phyloP scores from a whole-genome alignment of 1,140 invertebrate species.

The Drosophila mojavensis region DNA sequence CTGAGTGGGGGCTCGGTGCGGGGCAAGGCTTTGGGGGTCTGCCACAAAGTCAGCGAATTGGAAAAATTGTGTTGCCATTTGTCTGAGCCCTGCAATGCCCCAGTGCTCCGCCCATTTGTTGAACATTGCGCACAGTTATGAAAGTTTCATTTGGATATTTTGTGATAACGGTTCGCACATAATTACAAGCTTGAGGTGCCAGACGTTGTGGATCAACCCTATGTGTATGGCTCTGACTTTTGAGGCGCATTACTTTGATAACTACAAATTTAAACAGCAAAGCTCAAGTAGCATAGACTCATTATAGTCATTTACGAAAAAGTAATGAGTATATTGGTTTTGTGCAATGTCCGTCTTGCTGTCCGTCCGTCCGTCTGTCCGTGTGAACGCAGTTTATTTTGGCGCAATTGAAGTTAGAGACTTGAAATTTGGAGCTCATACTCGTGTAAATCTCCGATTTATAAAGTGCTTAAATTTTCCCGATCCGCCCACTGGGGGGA shows the following conservation, averaged over 20 bases:
- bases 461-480: no score
- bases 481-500: no score
- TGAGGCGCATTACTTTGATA: conserved; percentile 22
- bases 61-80: conserved; percentile 52
- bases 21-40: conserved; percentile 16
- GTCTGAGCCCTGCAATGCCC: conserved; percentile 15
- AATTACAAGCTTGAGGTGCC: conserved; percentile 72
- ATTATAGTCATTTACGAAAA: no score
- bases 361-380: no score
- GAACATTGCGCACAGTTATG: conserved; percentile 22
- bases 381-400: no score
- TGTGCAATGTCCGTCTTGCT: no score
- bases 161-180: conserved; percentile 54
- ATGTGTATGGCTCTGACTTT: background rate
- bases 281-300: conserved; percentile 2
- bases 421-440: no score
- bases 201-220: conserved; percentile 1
- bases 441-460: no score
- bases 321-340: no score
- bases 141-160: conserved; percentile 62
- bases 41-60: conserved; percentile 55
- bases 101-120: conserved; percentile 10
- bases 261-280: conserved; percentile 11
- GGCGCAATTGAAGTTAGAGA: no score
- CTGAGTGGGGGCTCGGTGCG: background rate